Base-by-base conservation (phyloP, 1,140 invertebrate species). In the Aphelinus certus region DNA sequence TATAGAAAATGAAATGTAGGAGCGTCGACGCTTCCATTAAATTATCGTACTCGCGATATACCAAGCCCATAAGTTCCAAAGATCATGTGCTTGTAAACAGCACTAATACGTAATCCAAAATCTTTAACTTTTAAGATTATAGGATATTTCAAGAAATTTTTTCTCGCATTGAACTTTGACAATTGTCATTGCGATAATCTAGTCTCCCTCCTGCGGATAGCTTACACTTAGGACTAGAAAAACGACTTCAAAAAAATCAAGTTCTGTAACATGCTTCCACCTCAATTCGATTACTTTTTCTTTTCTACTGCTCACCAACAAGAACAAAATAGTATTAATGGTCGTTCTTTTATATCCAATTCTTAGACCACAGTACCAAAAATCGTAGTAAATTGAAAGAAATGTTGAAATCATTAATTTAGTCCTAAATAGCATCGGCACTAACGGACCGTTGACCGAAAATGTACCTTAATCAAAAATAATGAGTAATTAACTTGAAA, bases 101-200 rank as follows among this genome's bases (percentile, higher is more conserved):
- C 67, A 75, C 58, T 2, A 48, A 61, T 70, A 70, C 66, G 6
- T 71, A 71, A 45, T 9, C 67, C 67, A 75, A 75, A 70, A 58
- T 48, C 7, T 7, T 51, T 64, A 45, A 70, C 42, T 55, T 68
- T 74, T 74, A 74, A 67, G 56, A 73, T 57, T 57, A 62, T 47
- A 53, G 3, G 67, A 62, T 67, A 68, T 60, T 63, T 58, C 47
- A 75, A 56, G 47, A 4, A 53, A 61, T 67, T 69, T 26, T 68
- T 3, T 67, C 48, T 45, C 9, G 64, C 43, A 69, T 46, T 49
- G 57, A 76, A 71, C 49, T 65, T 71, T 47, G 69, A 56, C 64
- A 65, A 53, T 75, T 75, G 47, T 70, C 53, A 75, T 70, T 64
- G 60, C 48, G 51, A 61, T 51, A 76, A 71, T 76, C 74, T 76